A percentile compares a stretch with the other conserved stretches of the same genome.
These are phyloP conservation scores for Neuroscelio doddi DNA, from an alignment of 2,888 invertebrate genomes.

Conservation along the genomic window DNA sequence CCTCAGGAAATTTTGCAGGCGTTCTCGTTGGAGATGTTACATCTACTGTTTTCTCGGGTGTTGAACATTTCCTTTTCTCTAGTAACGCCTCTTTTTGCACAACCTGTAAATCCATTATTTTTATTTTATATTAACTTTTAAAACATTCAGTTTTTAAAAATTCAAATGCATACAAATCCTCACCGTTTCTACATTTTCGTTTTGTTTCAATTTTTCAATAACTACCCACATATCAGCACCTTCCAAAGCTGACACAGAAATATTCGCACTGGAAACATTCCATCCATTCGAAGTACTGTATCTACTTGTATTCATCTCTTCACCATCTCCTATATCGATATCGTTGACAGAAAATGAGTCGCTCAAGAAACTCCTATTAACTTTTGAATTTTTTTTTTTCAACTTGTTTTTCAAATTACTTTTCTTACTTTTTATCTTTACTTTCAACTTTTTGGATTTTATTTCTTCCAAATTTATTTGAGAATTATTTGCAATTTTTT, in stretches of 20 bases:
- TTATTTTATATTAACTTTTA: too few relatives aligned
- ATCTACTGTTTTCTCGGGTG: neutral
- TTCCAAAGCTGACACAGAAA: too few relatives aligned
- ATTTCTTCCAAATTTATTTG: neutral
- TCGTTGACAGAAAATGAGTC: conserved; percentile 5
- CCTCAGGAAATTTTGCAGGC: neutral
- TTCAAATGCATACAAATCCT: too few relatives aligned
- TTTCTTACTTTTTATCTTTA: neutral
- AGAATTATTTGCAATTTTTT: neutral
- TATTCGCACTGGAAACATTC: conserved; percentile 17
- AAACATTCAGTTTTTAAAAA: too few relatives aligned
- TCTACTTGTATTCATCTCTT: neutral
- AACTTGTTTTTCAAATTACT: neutral
- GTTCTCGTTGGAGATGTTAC: too few relatives aligned
- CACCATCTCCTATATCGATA: neutral
- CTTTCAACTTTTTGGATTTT: conserved; percentile 4
- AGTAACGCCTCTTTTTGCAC: too few relatives aligned
- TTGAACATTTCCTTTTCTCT: too few relatives aligned
- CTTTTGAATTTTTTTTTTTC: conserved; percentile 3
- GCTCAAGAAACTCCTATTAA: neutral
- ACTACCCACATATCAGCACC: too few relatives aligned
- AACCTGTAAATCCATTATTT: too few relatives aligned
- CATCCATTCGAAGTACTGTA: conserved; percentile 18
- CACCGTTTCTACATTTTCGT: too few relatives aligned
- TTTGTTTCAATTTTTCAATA: too few relatives aligned